These are phyloP conservation scores for Antennarius striatus DNA, from an alignment of 2,113 vertebrate genomes.

Conservation along the genomic window DNA sequence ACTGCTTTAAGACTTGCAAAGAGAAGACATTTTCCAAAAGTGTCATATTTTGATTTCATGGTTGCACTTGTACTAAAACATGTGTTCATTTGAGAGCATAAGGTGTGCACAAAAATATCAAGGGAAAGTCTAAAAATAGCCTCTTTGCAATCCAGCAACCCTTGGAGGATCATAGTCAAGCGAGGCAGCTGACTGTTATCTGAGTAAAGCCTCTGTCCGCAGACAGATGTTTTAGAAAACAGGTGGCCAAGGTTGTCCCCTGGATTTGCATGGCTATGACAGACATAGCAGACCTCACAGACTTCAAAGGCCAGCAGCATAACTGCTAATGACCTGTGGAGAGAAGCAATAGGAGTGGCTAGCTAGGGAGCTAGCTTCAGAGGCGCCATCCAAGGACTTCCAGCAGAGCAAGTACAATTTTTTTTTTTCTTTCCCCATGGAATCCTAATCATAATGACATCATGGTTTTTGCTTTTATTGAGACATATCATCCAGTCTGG, in stretches of 20 bases:
- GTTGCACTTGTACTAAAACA: conserved; percentile 8
- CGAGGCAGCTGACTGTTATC: conserved; percentile 65
- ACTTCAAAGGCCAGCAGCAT: conserved; percentile 72
- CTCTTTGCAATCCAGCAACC: conserved; percentile 50
- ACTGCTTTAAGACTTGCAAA: neutral
- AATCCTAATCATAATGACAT: conserved; percentile 52
- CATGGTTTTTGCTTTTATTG: conserved; percentile 31
- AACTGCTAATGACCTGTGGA: conserved; percentile 78
- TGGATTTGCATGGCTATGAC: conserved; percentile 79
- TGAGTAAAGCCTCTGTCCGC: conserved; percentile 51
- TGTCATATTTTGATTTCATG: conserved; percentile 21
- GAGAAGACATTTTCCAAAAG: conserved; percentile 7
- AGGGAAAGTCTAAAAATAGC: conserved; percentile 68
- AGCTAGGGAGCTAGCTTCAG: conserved; percentile 49
- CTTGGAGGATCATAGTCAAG: conserved; percentile 71
- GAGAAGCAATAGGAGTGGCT: conserved; percentile 59
- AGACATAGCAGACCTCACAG: conserved; percentile 73
- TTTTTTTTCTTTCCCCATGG: conserved; percentile 34
- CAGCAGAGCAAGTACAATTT: conserved; percentile 34
- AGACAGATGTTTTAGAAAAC: conserved; percentile 78
- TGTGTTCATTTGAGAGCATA: conserved; percentile 62
- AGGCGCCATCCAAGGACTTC: conserved; percentile 57
- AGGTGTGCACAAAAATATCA: conserved; percentile 58
- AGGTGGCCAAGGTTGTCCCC: conserved; percentile 78
- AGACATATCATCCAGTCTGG: neutral